Evolutionary conservation across 2,888 invertebrate species (phyloP).

Genomic region (Blera fallax): DNA sequence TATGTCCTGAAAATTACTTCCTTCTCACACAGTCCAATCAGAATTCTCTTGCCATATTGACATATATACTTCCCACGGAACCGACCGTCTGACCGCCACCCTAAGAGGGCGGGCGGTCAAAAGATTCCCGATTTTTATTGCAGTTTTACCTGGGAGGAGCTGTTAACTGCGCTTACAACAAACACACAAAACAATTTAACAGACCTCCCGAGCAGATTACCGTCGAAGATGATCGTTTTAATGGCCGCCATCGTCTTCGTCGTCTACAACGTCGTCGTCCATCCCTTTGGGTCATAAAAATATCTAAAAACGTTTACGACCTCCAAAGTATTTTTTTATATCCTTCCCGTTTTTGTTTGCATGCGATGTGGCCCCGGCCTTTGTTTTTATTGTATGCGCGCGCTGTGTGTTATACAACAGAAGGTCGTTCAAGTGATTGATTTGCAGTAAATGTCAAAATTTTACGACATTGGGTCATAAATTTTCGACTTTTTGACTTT

Average conservation of each 20-base stretch:
- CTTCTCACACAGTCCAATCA: constrained; percentile 26
- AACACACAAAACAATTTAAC: constrained; percentile 45
- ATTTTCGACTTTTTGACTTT: constrained; percentile 25
- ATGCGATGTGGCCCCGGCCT: neutral
- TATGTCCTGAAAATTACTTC: constrained; percentile 56
- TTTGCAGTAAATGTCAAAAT: constrained; percentile 69
- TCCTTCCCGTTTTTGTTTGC: constrained; percentile 17
- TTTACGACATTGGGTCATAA: constrained; percentile 63
- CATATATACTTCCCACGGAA: neutral
- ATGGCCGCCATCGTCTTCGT: constrained; percentile 26
- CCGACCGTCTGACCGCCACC: neutral
- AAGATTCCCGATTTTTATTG: constrained; percentile 42
- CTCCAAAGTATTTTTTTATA: constrained; percentile 53
- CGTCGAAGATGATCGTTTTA: constrained; percentile 60
- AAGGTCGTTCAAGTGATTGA: constrained; percentile 69
- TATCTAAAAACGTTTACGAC: constrained; percentile 64
- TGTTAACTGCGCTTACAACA: constrained; percentile 50
- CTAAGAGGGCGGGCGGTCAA: neutral
- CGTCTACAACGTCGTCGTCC: constrained; percentile 24
- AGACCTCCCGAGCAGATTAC: constrained; percentile 58
- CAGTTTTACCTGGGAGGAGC: constrained; percentile 56
- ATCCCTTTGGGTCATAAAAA: constrained; percentile 53
- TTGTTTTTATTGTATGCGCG: constrained; percentile 15
- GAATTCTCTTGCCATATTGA: constrained; percentile 23
- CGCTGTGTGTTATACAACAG: constrained; percentile 57